Percentiles rank a stretch among this genome's conserved stretches.
phyloP scores from a whole-genome alignment of 1,140 invertebrate species.

The Tribolium castaneum region DNA sequence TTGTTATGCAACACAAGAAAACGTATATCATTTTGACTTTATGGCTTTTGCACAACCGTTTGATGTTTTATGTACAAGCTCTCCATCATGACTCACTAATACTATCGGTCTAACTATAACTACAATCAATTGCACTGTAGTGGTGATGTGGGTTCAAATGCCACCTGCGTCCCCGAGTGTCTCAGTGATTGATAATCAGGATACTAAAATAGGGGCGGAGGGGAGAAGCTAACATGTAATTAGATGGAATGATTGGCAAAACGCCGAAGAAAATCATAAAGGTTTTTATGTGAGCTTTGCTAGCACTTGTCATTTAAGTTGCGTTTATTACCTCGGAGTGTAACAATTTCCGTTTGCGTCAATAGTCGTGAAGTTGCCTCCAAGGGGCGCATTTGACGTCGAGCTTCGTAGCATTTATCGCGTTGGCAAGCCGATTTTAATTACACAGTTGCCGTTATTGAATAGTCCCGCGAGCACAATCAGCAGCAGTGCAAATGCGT shows the following conservation, averaged over 20 bases:
- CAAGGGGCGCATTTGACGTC: background rate
- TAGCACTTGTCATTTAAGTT: no score
- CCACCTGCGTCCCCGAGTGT: background rate
- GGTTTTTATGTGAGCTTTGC: no score
- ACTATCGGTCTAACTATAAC: background rate
- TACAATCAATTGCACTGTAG: background rate
- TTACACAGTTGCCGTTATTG: conserved; percentile 46
- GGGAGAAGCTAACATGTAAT: background rate
- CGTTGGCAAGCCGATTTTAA: conserved; percentile 45
- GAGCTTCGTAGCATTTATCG: background rate
- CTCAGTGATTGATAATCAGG: background rate
- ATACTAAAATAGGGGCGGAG: background rate
- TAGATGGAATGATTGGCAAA: background rate
- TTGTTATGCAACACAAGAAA: background rate
- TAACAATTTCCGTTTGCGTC: background rate
- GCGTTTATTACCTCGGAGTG: no score
- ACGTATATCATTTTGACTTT: background rate
- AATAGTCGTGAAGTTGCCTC: background rate
- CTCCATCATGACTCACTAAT: background rate
- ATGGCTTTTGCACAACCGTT: background rate
- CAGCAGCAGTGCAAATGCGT: conserved; percentile 42
- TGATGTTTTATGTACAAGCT: background rate
- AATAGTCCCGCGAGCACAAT: conserved; percentile 46
- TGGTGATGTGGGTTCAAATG: background rate
- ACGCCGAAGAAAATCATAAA: background rate